A percentile compares a stretch with the other conserved stretches of the same genome.
These are phyloP conservation scores for Calliphora vomitoria DNA, from an alignment of 2,888 invertebrate genomes.

Conservation along the genomic window DNA sequence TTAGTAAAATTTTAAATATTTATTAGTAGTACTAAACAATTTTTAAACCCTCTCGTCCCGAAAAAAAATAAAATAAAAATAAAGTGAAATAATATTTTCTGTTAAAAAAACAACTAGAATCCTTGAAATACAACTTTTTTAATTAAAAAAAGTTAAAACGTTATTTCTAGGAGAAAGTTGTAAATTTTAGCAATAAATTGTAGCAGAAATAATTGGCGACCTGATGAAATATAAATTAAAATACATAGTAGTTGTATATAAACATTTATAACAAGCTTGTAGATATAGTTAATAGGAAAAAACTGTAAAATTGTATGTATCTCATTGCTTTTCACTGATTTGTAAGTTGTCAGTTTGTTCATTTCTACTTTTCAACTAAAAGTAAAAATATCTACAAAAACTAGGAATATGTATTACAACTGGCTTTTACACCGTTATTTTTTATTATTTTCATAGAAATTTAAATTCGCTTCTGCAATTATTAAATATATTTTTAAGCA, in stretches of 20 bases:
- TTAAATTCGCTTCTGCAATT: too few species aligned
- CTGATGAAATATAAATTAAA: neutral
- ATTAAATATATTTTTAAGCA: too few species aligned
- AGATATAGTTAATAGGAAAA: too few species aligned
- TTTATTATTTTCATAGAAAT: too few species aligned
- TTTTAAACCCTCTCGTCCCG: neutral
- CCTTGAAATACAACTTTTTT: constrained; percentile 36
- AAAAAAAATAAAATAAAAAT: neutral
- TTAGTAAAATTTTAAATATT: constrained; percentile 33
- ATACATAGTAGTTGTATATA: neutral
- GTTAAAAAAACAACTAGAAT: constrained; percentile 1
- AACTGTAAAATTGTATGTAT: too few species aligned
- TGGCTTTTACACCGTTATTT: too few species aligned
- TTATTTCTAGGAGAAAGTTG: neutral
- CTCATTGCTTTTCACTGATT: too few species aligned
- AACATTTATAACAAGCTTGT: neutral
- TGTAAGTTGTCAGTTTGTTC: too few species aligned
- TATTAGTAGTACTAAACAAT: constrained; percentile 36
- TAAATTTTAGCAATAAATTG: neutral
- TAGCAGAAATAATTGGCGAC: neutral
- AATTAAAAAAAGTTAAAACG: constrained; percentile 3
- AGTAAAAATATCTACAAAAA: too few species aligned
- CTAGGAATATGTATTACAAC: too few species aligned
- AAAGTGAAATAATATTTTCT: constrained; percentile 29
- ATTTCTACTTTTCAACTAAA: too few species aligned